Percentiles rank a stretch among this genome's conserved stretches.
phyloP scores from a whole-genome alignment of 64 coral and sea anemone genomes.

The Astreopora myriophthalma region DNA sequence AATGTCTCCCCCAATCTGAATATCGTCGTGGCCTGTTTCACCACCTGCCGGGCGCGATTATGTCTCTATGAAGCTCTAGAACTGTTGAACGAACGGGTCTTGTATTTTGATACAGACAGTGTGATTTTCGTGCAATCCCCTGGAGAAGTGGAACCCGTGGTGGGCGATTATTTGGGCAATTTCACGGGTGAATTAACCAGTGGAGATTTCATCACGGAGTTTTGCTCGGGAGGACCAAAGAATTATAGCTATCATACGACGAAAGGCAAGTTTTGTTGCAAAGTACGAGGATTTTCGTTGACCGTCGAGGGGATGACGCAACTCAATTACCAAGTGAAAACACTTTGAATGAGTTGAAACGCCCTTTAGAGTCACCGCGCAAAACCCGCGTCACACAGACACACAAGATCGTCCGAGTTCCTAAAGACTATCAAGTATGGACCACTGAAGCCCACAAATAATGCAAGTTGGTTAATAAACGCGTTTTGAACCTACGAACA shows the following conservation, averaged over 20 bases:
- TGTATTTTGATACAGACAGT: constrained; percentile 52
- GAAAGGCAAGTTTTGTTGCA: neutral
- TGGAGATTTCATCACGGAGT: neutral
- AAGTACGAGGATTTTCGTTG: neutral
- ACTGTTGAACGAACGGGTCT: no score
- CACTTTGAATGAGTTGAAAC: no score
- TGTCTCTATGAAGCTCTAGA: constrained; percentile 21
- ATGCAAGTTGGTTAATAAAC: neutral
- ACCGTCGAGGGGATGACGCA: no score
- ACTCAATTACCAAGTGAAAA: neutral
- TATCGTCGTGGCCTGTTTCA: constrained; percentile 38
- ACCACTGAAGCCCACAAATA: neutral
- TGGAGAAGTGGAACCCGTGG: neutral
- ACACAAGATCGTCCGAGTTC: no score
- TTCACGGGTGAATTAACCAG: neutral
- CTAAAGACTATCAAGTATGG: neutral
- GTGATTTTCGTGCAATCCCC: neutral
- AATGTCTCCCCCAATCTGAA: neutral
- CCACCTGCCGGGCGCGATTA: constrained; percentile 38
- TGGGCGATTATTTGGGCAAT: constrained; percentile 25
- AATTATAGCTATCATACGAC: constrained; percentile 31
- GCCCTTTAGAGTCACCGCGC: no score
- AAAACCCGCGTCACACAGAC: no score
- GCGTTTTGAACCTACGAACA: neutral
- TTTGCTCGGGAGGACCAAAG: constrained; percentile 7